Evolutionary conservation across 2,113 vertebrate genomes (phyloP), one percentile per base, ranked within the genome.

Genomic region (Diadophis punctatus): DNA sequence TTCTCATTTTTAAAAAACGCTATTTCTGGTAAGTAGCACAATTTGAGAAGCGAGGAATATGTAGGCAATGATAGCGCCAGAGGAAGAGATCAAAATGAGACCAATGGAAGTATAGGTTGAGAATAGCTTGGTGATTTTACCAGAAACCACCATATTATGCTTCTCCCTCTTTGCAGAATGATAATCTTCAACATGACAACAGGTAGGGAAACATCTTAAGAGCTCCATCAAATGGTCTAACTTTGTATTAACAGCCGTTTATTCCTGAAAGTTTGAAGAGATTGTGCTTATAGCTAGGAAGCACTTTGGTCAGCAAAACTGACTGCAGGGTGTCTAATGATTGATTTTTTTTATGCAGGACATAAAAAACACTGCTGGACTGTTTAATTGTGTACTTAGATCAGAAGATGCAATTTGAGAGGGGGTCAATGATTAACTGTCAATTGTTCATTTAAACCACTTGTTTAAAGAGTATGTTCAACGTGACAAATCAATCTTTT

Each of bases 401-500:
- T 43, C 74, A 80, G 18, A 80, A 22, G 74, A 80, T 43, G 18
- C 74, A 80, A 43, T 80, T 22, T 80, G 74, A 39, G 74, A 80
- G 34, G 18, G 3, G 16, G 46, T 46, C 74, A 43, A 80, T 80
- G 74, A 43, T 80, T 80, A 43, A 43, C 34, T 97, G 96, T 97
- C 97, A 98, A 95, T 97, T 97, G 95, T 97, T 98, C 94, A 95
- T 98, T 55, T 97, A 97, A 97, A 97, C 96, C 96, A 96, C 96
- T 97, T 97, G 96, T 97, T 97, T 80, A 80, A 95, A 96, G 97
- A 96, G 94, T 98, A 96, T 97, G 97, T 97, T 98, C 95, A 96
- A 96, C 96, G 97, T 95, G 97, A 98, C 98, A 98, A 98, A 98
- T 98, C 97, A 98, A 97, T 98, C 96, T 97, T 97, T 97, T 97